Percentiles rank a stretch among this genome's conserved stretches.
Conservation (phyloP, 2,113 vertebrate genomes). For the Fulmarus glacialis region DNA sequence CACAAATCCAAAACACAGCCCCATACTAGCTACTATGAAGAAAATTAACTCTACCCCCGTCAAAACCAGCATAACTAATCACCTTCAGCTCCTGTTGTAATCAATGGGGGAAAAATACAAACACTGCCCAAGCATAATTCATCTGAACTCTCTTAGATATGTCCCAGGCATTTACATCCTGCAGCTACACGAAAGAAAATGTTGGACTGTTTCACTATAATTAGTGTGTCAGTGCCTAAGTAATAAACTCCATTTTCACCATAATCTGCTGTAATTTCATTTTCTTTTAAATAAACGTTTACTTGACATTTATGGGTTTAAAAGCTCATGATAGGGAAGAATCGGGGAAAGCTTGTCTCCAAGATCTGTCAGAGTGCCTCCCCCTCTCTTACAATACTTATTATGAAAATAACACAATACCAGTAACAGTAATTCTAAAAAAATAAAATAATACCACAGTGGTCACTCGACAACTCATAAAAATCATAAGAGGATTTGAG, state of each 20-base stretch:
- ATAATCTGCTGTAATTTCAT: not conserved
- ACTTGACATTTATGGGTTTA: not conserved
- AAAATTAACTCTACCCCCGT: no score
- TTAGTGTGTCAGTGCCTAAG: not conserved
- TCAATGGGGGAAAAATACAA: not conserved
- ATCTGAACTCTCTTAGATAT: not conserved
- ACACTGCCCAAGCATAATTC: not conserved
- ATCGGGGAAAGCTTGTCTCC: not conserved
- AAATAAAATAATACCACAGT: not conserved
- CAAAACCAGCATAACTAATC: not conserved
- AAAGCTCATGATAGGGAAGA: not conserved
- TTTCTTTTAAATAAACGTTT: not conserved
- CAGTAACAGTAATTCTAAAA: not conserved
- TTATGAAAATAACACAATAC: not conserved
- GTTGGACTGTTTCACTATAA: not conserved
- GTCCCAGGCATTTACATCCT: not conserved
- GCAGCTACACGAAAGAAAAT: not conserved
- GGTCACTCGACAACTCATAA: not conserved
- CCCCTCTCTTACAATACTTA: not conserved
- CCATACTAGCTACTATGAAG: no score
- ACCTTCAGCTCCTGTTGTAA: not conserved
- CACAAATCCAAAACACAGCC: no score
- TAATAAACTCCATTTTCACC: not conserved
- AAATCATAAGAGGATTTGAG: not conserved
- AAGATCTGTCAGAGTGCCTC: not conserved